Percentiles rank a stretch among this genome's conserved stretches.
Evolutionary conservation across 92 coral and sea anemone species (phyloP).

Genomic region (Parazoanthus swiftii): DNA sequence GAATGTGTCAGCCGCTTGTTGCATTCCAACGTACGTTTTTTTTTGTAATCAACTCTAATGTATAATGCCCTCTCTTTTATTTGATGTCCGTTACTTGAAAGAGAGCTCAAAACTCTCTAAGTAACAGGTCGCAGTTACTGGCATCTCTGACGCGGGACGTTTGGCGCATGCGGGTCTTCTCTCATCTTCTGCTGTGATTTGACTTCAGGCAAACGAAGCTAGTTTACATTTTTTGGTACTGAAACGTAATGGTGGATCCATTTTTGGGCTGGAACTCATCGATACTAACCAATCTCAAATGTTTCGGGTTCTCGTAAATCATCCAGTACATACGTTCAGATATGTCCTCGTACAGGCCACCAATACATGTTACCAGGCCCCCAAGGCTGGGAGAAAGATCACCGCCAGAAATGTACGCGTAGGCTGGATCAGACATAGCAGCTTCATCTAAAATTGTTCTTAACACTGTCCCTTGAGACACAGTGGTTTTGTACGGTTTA

Average conservation of each 20-base stretch:
- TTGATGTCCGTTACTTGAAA: no score
- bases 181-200: not conserved
- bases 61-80: no score
- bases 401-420: conserved; percentile 16
- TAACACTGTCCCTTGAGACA: conserved; percentile 29
- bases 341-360: conserved; percentile 15
- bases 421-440: conserved; percentile 20
- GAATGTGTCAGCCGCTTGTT: no score
- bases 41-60: no score
- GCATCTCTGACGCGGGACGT: not conserved
- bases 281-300: conserved; percentile 22
- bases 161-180: not conserved
- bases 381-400: conserved; percentile 6
- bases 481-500: conserved; percentile 11
- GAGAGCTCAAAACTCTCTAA: no score
- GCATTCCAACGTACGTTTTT: no score
- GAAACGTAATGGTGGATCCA: conserved; percentile 20
- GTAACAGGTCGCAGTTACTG: not conserved
- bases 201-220: not conserved
- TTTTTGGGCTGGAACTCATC: conserved; percentile 24
- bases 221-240: conserved; percentile 30
- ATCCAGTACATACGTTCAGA: conserved; percentile 40
- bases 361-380: conserved; percentile 21
- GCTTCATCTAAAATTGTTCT: conserved; percentile 28
- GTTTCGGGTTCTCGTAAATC: conserved; percentile 27